Conservation (phyloP, 2,797 vertebrate species). For the Anabacerthia variegaticeps region DNA sequence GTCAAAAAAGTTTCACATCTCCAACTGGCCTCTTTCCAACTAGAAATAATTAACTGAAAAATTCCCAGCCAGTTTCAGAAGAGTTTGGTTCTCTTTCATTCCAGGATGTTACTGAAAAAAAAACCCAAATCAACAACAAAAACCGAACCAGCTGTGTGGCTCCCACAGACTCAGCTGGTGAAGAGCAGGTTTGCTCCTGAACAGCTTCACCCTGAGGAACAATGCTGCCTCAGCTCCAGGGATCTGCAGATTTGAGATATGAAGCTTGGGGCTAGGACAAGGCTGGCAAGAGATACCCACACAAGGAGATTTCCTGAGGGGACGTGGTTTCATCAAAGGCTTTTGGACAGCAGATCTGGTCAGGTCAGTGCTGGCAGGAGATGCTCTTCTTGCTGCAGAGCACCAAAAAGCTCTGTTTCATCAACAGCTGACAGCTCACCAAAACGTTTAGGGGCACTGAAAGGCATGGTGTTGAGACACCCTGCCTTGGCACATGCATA, state of each 20-base stretch:
- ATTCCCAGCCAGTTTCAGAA: neutral
- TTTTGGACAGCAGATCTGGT: neutral
- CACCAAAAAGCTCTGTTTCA: neutral
- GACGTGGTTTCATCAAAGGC: neutral
- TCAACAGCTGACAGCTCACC: neutral
- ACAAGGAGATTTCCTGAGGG: neutral
- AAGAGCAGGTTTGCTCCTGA: neutral
- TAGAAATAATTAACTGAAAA: conserved; percentile 7
- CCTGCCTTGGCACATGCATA: neutral
- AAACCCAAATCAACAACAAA: neutral
- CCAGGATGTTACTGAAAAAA: neutral
- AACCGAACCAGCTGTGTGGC: neutral
- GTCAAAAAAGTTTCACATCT: neutral
- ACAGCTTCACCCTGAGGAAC: neutral
- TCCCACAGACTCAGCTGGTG: neutral
- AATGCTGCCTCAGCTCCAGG: neutral
- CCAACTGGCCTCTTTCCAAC: neutral
- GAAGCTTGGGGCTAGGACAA: neutral
- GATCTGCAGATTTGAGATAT: neutral
- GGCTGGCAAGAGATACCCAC: neutral
- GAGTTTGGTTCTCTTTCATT: neutral
- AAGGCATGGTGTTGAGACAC: neutral
- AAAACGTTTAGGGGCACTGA: neutral
- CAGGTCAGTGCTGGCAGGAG: neutral
- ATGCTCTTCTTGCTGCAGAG: neutral